Evolutionary conservation across 2,888 invertebrate genomes (phyloP), one percentile per base, ranked within the genome.

Genomic region (Mythimna albipuncta): DNA sequence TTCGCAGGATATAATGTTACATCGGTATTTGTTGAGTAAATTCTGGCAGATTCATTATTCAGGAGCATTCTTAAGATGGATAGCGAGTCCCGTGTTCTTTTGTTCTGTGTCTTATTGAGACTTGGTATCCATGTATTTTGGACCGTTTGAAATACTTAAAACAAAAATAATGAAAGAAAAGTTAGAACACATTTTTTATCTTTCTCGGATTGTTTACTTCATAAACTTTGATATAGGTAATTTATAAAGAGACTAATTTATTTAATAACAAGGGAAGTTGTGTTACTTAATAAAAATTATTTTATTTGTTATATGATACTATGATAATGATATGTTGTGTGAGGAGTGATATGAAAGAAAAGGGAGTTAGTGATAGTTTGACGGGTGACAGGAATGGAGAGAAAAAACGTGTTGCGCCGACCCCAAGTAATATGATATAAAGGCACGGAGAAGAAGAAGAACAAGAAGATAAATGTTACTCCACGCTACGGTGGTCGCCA

Each of bases 1-100:
- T 54, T 59, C n/a, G 11, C 32, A 21, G 21, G 55, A 35, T 64
- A 47, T 38, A 47, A 47, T 55, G 32, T 61, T 55, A 68, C 21
- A 6, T 59, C 44, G 11, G 19, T 50, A 41, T 66, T 73, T 69
- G 52, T 77, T 35, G 47, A 69, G 75, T 63, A 70, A 83, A 80
- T 76, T 81, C 83, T 62, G 59, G 38, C 35, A 50, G 77, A 85
- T 89, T 88, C 81, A 88, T 88, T 87, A 87, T 89, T 88, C 86
- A 87, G 64, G 63, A 61, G 79, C 79, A 82, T 82, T 81, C 77
- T 61, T 73, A 54, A 66, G 82, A 85, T 78, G 77, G 80, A 86
- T 85, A 78, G 72, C 67, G 67, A 71, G 55, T 74, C 77, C 72
- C 64, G 57, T 84, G 84, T 88, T 82, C 79, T 77, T 87, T 85